A percentile compares a stretch with the other conserved stretches of the same genome.
Conservation (phyloP, 1,140 invertebrate species). For the Scaptodrosophila lebanonensis region DNA sequence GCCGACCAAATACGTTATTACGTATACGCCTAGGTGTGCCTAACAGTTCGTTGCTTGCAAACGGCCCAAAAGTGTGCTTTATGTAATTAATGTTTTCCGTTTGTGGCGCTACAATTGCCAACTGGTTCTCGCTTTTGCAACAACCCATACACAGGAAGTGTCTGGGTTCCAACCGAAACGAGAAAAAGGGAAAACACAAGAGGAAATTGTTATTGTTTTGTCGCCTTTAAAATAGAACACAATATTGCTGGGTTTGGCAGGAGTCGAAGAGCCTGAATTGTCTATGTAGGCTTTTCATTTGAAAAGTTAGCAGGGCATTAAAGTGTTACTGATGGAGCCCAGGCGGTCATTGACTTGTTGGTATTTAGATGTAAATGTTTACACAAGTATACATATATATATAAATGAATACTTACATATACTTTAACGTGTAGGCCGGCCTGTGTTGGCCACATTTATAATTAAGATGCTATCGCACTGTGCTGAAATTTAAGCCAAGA, state of each 20-base stretch:
- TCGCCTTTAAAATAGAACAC: conserved; percentile 46
- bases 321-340: too few species aligned
- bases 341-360: conserved; percentile 54
- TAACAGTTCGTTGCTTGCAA: conserved; percentile 6
- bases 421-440: background rate
- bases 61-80: conserved; percentile 27
- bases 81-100: conserved; percentile 65
- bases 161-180: too few species aligned
- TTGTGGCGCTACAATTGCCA: background rate
- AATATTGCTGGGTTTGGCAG: too few species aligned
- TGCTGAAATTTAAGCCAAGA: conserved; percentile 52
- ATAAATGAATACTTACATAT: background rate
- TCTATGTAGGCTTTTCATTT: background rate
- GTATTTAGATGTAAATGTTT: background rate
- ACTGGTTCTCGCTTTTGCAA: conserved; percentile 1
- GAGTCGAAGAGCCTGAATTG: too few species aligned
- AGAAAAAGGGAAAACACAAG: conserved; percentile 51
- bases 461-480: conserved; percentile 62
- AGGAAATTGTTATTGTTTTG: conserved; percentile 65
- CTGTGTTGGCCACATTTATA: conserved; percentile 52
- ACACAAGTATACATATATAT: background rate
- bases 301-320: too few species aligned
- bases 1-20: conserved; percentile 21
- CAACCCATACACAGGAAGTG: conserved; percentile 30
- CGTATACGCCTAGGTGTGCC: conserved; percentile 45